Evolutionary conservation across 2,888 invertebrate genomes (phyloP).

Genomic region (Aelia acuminata): DNA sequence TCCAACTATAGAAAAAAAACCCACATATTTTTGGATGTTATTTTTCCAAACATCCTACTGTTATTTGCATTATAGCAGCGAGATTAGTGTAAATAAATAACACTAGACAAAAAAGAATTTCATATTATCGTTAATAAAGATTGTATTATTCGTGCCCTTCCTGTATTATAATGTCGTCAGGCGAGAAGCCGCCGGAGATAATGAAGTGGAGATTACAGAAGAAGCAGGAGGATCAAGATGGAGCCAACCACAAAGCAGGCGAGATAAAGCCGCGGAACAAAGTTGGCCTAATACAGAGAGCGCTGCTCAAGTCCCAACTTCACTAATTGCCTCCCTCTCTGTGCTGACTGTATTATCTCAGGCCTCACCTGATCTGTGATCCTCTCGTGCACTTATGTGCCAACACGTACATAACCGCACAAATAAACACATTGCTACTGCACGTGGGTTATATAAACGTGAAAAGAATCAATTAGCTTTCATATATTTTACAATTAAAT

Average conservation of each 20-base stretch:
- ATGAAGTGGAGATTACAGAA: not conserved
- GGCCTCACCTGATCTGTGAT: not conserved
- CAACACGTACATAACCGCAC: not conserved
- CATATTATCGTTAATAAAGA: not conserved
- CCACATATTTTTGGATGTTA: too few species aligned
- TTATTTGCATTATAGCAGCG: too few species aligned
- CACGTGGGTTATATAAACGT: too few species aligned
- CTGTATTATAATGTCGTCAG: not conserved
- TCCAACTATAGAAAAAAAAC: too few species aligned
- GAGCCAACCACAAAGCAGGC: not conserved
- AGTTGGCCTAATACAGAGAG: constrained; percentile 4
- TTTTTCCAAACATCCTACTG: too few species aligned
- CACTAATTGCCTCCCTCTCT: not conserved
- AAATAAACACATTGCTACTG: too few species aligned
- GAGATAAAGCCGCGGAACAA: constrained; percentile 9
- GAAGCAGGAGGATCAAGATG: not conserved
- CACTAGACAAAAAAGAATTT: too few species aligned
- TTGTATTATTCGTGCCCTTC: not conserved
- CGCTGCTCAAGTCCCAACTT: not conserved
- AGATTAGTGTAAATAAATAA: too few species aligned
- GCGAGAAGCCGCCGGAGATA: not conserved
- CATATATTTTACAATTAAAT: too few species aligned
- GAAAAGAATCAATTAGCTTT: too few species aligned
- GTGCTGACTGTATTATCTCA: constrained; percentile 22
- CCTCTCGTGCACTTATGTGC: not conserved